Percentiles rank a stretch among this genome's conserved stretches.
phyloP scores from a whole-genome alignment of 1,140 invertebrate genomes.

The Aleiodes sp. region DNA sequence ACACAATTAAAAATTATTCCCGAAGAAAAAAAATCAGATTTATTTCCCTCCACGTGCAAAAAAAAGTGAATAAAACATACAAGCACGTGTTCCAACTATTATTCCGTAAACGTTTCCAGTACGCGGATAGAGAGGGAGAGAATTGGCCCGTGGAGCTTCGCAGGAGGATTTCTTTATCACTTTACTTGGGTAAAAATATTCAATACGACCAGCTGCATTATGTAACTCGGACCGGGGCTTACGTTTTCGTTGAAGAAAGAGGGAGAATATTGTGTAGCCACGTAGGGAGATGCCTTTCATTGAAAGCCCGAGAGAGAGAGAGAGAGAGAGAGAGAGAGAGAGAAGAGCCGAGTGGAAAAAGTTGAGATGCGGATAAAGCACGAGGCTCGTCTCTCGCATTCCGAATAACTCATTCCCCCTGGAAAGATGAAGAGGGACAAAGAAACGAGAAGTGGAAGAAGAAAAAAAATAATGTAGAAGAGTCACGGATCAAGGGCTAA shows the following conservation, averaged over 20 bases:
- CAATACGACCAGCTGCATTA: conserved; percentile 56
- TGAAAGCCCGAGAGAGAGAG: conserved; percentile 22
- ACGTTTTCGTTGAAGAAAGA: conserved; percentile 44
- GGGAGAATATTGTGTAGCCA: no score
- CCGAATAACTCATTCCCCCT: conserved; percentile 25
- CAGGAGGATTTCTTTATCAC: conserved; percentile 53
- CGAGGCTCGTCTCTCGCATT: conserved; percentile 30
- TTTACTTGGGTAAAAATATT: conserved; percentile 49
- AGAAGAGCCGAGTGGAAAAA: conserved; percentile 35
- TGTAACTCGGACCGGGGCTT: conserved; percentile 50
- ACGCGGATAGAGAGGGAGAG: no score
- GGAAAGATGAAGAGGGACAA: not conserved
- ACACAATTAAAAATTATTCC: no score
- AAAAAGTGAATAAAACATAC: not conserved
- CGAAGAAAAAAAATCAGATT: no score
- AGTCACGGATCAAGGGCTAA: conserved; percentile 27
- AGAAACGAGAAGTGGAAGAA: not conserved
- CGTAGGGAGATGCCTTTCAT: no score
- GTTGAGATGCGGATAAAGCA: conserved; percentile 43
- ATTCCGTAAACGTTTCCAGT: conserved; percentile 38
- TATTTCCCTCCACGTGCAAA: not conserved
- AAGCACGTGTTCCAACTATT: conserved; percentile 26
- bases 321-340: not conserved
- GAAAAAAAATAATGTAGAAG: not conserved
- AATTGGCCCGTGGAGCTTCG: not conserved